Conservation (phyloP, 23 tunicate genomes). For the Botrylloides violaceus region DNA sequence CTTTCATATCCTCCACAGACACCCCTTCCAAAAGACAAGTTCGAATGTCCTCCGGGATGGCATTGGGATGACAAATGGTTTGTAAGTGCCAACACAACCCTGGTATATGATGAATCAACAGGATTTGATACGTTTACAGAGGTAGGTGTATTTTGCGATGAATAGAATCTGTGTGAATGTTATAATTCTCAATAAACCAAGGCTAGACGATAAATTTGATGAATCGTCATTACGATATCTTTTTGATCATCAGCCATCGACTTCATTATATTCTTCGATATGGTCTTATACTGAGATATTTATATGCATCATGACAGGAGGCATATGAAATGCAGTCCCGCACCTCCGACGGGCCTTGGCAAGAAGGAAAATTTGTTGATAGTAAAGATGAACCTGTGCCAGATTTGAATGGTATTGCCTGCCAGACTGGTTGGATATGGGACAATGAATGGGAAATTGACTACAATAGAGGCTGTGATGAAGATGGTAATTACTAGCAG, state of each 20-base stretch:
- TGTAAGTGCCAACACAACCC: conserved; percentile 21
- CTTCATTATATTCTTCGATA: neutral
- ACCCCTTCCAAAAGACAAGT: conserved; percentile 58
- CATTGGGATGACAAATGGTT: conserved; percentile 89
- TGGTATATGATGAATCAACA: neutral
- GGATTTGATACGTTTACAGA: neutral
- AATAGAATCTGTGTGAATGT: too few species aligned
- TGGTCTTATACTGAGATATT: neutral
- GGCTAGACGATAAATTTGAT: too few species aligned
- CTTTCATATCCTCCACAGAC: conserved; percentile 17
- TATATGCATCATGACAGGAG: conserved; percentile 25
- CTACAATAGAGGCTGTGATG: conserved; percentile 2
- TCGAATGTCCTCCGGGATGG: conserved; percentile 82
- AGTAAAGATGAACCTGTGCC: conserved; percentile 1
- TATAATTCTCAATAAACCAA: too few species aligned
- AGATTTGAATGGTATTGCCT: neutral
- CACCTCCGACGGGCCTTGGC: conserved; percentile 29
- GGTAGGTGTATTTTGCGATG: too few species aligned
- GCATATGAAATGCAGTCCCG: conserved; percentile 50
- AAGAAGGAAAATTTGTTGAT: neutral
- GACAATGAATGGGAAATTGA: neutral
- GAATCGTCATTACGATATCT: neutral
- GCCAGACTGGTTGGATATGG: neutral
- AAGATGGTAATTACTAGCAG: conserved; percentile 3
- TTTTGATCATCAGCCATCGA: neutral